Percentiles rank a stretch among this genome's conserved stretches.
phyloP scores from a whole-genome alignment of 2,888 invertebrate species.

The Nomada fabriciana region DNA sequence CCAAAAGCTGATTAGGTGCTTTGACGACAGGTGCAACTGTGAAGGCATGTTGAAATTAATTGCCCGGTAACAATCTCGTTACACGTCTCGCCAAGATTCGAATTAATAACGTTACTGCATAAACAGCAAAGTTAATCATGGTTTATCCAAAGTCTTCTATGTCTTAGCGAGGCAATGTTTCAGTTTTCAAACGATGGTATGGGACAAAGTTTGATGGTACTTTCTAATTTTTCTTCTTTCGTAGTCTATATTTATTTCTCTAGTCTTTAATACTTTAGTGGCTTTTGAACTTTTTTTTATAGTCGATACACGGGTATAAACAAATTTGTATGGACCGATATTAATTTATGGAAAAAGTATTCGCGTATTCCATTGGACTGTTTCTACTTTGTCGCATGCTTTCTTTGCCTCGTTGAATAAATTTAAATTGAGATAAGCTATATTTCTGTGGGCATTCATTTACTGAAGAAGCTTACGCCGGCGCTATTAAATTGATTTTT shows the following conservation, averaged over 20 bases:
- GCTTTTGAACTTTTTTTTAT: too few species aligned
- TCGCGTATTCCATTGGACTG: too few species aligned
- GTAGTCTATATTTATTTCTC: neutral
- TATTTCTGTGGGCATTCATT: neutral
- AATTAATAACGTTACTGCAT: slow-evolving; percentile 28
- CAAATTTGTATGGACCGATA: too few species aligned
- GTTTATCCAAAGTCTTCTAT: neutral
- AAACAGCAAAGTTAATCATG: slow-evolving; percentile 1
- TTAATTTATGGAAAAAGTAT: too few species aligned
- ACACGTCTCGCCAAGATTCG: slow-evolving; percentile 26
- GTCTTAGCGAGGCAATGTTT: neutral
- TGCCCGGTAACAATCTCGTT: slow-evolving; percentile 37
- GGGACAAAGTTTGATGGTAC: too few species aligned
- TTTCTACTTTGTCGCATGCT: too few species aligned
- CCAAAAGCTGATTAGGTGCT: slow-evolving; percentile 94
- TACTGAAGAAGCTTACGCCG: neutral
- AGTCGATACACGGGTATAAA: too few species aligned
- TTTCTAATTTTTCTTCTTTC: neutral
- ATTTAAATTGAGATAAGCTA: too few species aligned
- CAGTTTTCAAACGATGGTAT: neutral
- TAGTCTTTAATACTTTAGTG: too few species aligned
- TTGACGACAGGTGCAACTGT: slow-evolving; percentile 95
- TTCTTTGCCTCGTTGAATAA: too few species aligned
- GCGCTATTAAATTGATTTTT: neutral
- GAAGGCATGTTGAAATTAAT: slow-evolving; percentile 65